phyloP scores from a whole-genome alignment of 1,140 invertebrate species.

The Orchestia grillus region DNA sequence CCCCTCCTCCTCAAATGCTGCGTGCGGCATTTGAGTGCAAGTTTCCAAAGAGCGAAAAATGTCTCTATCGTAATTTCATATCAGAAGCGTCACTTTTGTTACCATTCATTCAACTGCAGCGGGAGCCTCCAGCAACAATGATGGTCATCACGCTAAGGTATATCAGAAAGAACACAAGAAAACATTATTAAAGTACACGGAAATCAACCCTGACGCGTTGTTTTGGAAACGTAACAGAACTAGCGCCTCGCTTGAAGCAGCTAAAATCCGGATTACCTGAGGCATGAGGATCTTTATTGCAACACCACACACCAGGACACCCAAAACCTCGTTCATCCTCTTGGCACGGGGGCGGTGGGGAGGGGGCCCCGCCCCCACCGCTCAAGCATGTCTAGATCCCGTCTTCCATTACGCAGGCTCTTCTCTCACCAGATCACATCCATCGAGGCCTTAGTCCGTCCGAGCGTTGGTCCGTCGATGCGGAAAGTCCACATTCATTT shows the following conservation, averaged over 20 bases:
- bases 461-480: background rate
- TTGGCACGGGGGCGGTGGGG: background rate
- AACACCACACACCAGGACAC: background rate
- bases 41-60: too few relatives aligned
- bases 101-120: too few relatives aligned
- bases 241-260: background rate
- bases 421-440: slow-evolving; percentile 4
- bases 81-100: too few relatives aligned
- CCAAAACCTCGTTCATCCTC: background rate
- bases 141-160: background rate
- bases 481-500: slow-evolving; percentile 7
- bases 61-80: too few relatives aligned
- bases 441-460: background rate
- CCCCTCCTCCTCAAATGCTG: too few relatives aligned
- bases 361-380: too few relatives aligned
- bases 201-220: background rate
- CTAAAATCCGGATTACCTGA: background rate
- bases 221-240: too few relatives aligned
- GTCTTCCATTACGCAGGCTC: background rate
- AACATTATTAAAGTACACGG: too few relatives aligned
- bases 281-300: background rate
- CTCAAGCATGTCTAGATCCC: background rate
- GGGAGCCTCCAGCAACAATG: too few relatives aligned
- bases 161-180: too few relatives aligned
- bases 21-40: too few relatives aligned